Conservation (phyloP, 2,113 vertebrate genomes). For the Microcebus jonahi region DNA sequence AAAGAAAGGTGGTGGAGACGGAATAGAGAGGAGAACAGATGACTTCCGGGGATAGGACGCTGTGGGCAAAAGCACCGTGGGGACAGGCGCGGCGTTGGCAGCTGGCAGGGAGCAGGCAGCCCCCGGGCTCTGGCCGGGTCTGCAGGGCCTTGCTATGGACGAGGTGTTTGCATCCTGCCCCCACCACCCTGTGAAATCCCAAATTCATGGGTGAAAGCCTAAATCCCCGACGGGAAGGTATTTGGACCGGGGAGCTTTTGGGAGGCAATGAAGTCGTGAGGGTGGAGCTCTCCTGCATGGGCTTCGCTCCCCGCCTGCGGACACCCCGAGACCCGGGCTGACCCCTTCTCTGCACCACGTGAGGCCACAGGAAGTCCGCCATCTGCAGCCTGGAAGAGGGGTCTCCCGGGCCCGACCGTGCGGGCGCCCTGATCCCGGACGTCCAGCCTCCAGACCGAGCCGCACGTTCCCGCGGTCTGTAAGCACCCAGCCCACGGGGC, state of each 20-base stretch:
- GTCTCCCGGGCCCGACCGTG: accelerated
- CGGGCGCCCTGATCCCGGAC: too few relatives aligned
- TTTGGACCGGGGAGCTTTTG: accelerated
- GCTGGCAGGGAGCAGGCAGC: neutral
- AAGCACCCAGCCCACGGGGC: too few relatives aligned
- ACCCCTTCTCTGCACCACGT: too few relatives aligned
- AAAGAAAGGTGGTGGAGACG: neutral
- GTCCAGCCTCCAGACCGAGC: neutral
- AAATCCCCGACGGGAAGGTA: neutral
- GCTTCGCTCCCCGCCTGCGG: neutral
- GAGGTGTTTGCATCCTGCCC: accelerated
- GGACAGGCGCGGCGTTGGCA: accelerated
- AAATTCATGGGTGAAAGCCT: neutral
- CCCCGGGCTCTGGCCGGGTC: accelerated
- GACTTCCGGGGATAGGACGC: neutral
- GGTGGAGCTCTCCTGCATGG: neutral
- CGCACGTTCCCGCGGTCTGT: neutral
- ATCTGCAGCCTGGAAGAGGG: accelerated
- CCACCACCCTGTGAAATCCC: too few relatives aligned
- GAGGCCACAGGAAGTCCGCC: neutral
- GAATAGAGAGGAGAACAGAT: neutral
- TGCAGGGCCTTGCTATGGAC: neutral
- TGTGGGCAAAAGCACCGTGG: accelerated
- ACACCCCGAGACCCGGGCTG: neutral
- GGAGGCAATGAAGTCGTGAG: neutral